Base-by-base conservation (phyloP, 2,113 vertebrate species). In the Pelobates fuscus region DNA sequence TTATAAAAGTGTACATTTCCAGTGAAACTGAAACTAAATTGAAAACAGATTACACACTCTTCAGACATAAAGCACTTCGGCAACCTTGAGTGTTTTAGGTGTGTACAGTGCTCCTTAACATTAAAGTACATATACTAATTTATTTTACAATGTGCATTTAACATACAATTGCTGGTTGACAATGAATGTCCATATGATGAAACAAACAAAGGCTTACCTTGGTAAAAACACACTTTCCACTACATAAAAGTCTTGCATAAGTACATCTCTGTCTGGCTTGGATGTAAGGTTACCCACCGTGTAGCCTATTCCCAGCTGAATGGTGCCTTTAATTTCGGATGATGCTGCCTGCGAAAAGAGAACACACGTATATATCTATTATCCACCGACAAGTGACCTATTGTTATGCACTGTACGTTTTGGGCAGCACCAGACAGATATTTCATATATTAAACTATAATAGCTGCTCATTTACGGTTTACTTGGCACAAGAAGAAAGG, bases 241-340 rank as follows among this genome's bases (percentile, higher is more conserved):
- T 77, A 98, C 91, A 14, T 98, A 99, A 82, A 99, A 98, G 78
- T 98, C 97, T 86, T 98, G 96, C 96, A 99, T 99, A 78, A 99
- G 96, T 58, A 99, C 96, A 87, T 98, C 97, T 86, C 97, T 85
- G 83, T 97, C 97, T 0, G 96, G 93, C 84, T 97, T 99, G 52
- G 97, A 98, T 65, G 94, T 96, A 70, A 96, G 94, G 79, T 95
- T 98, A 65, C 97, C 97, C 74, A 98, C 97, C 0, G 94, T 94
- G 72, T 98, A 98, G 21, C 95, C 94, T 75, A 99, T 98, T 78
- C 96, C 96, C 81, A 98, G 85, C 82, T 98, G 97, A 80, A 99
- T 98, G 82, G 96, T 91, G 81, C 95, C 97, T 90, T 94, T 97
- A 85, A 99, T 91, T 58, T 92, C 90, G 1, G 93, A 94, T 0